These are phyloP conservation scores for Coregonus ussuriensis DNA, from an alignment of 2,797 vertebrate species.

Conservation along the genomic window DNA sequence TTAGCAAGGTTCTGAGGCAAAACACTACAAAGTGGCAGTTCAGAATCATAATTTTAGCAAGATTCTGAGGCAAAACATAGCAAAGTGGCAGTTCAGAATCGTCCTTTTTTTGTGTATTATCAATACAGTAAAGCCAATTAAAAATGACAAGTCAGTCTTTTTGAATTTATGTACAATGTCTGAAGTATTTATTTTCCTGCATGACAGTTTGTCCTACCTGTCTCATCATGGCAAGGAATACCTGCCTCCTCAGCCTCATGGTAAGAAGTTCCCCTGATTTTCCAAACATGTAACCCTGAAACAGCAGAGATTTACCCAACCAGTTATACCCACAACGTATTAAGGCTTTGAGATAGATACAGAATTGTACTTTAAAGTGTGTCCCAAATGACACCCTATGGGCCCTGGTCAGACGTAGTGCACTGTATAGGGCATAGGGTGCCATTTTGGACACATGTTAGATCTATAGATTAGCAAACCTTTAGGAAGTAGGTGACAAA, in stretches of 20 bases:
- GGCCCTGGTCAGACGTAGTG: neutral
- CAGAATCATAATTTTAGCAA: constrained; percentile 40
- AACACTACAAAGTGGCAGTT: constrained; percentile 56
- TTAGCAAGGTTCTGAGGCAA: constrained; percentile 43
- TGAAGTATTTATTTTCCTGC: constrained; percentile 40
- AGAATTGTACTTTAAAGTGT: too few relatives aligned
- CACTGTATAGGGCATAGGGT: neutral
- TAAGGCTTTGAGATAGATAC: too few relatives aligned
- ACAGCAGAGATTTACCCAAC: neutral
- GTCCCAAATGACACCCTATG: too few relatives aligned
- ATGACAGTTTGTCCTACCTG: constrained; percentile 54
- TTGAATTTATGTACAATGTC: constrained; percentile 22
- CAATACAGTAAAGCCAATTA: neutral
- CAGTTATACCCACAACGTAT: neutral
- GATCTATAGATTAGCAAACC: constrained; percentile 22
- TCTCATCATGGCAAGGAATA: constrained; percentile 54
- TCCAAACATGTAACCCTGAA: constrained; percentile 50
- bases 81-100: constrained; percentile 49
- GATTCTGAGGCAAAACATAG: constrained; percentile 43
- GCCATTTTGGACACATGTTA: neutral
- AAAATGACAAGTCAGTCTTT: constrained; percentile 34
- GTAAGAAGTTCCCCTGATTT: constrained; percentile 53
- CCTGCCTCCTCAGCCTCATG: constrained; percentile 46
- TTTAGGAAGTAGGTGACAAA: constrained; percentile 48
- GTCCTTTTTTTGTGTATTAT: neutral